These are phyloP conservation scores for Papilio protenor DNA, from an alignment of 2,888 invertebrate species.

Conservation along the genomic window DNA sequence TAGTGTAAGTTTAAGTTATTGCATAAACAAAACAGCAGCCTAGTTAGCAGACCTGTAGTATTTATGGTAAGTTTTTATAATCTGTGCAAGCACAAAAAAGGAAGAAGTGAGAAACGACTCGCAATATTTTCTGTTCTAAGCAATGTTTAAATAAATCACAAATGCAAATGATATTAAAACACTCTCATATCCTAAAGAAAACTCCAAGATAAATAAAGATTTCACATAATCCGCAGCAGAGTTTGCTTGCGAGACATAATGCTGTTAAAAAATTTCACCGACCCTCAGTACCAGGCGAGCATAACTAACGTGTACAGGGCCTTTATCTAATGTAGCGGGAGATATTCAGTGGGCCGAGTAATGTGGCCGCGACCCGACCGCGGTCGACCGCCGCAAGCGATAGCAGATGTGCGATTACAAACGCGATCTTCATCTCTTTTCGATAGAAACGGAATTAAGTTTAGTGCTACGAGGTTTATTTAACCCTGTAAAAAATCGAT, in stretches of 20 bases:
- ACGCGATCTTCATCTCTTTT: background rate
- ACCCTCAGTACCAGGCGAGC: constrained; percentile 42
- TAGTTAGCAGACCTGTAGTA: no score
- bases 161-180: constrained; percentile 22
- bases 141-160: constrained; percentile 12
- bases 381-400: constrained; percentile 46
- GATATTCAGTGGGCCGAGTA: constrained; percentile 52
- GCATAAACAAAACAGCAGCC: no score
- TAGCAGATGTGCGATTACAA: constrained; percentile 27
- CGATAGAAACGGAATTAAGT: background rate
- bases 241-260: constrained; percentile 36
- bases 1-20: no score
- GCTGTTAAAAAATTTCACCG: constrained; percentile 40
- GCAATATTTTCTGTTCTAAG: background rate
- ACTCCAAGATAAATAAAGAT: background rate
- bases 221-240: constrained; percentile 17
- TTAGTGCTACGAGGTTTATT: background rate
- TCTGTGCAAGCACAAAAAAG: background rate
- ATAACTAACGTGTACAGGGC: constrained; percentile 47
- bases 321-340: constrained; percentile 55
- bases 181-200: background rate
- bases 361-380: constrained; percentile 48
- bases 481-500: background rate
- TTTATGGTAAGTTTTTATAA: background rate
- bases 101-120: background rate